Evolutionary conservation across 2,113 vertebrate species (phyloP).

Genomic region (Lamprotornis superbus): DNA sequence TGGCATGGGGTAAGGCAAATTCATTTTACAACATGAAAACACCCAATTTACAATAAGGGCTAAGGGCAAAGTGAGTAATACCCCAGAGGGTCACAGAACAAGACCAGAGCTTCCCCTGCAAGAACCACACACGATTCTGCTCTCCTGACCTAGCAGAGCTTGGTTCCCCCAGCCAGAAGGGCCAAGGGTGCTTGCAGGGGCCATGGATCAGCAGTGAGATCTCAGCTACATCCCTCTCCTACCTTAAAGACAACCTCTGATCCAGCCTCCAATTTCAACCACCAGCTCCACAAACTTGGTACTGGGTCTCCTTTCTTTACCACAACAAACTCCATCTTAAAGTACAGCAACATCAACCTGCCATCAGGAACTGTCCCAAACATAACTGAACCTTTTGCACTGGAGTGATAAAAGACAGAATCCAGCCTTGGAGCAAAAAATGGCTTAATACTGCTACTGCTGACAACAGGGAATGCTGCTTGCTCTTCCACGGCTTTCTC

Average conservation of each 20-base stretch:
- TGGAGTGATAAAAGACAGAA: neutral
- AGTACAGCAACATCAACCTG: neutral
- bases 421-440: neutral
- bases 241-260: neutral
- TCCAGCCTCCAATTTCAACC: neutral
- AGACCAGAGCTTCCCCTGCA: neutral
- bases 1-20: neutral
- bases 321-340: neutral
- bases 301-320: neutral
- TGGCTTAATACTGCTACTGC: neutral
- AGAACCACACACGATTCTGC: neutral
- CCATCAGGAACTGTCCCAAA: neutral
- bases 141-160: neutral
- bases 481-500: neutral
- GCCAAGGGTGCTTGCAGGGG: accelerated
- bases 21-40: neutral
- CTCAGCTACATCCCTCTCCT: neutral
- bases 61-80: neutral
- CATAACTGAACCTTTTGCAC: neutral
- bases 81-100: neutral
- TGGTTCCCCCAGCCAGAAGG: neutral
- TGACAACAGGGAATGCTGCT: neutral
- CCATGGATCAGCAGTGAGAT: neutral
- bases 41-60: neutral
- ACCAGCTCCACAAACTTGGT: neutral